Evolutionary conservation across 1,140 invertebrate species (phyloP).

Genomic region (Drosophila suzukii): DNA sequence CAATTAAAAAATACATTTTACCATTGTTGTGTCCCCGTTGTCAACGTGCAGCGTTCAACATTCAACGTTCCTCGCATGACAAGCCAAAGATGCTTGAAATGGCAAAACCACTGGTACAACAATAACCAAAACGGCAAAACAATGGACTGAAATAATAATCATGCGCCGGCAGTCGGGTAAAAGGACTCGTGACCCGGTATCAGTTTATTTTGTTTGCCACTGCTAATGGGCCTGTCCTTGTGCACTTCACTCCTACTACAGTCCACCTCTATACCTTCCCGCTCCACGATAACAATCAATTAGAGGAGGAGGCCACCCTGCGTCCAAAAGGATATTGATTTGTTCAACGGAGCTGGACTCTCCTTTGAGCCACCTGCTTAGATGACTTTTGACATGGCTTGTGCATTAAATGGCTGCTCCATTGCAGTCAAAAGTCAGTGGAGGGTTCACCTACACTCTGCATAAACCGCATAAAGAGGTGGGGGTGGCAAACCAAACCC

Average conservation of each 20-base stretch:
- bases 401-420: conserved; percentile 74
- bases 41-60: conserved; percentile 13
- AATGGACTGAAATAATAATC: conserved; percentile 68
- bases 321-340: conserved; percentile 35
- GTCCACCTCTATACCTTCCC: neutral
- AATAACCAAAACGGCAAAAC: conserved; percentile 29
- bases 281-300: conserved; percentile 59
- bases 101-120: conserved; percentile 49
- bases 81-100: conserved; percentile 77
- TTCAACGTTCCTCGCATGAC: conserved; percentile 53
- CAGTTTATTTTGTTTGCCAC: conserved; percentile 49
- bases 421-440: conserved; percentile 70
- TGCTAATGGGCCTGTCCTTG: conserved; percentile 51
- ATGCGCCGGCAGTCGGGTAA: conserved; percentile 31
- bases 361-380: conserved; percentile 37
- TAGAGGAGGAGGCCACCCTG: conserved; percentile 27
- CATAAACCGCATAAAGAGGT: conserved; percentile 16
- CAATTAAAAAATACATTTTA: conserved; percentile 81
- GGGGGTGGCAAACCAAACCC: too few species aligned
- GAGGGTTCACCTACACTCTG: neutral
- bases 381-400: conserved; percentile 71
- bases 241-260: neutral
- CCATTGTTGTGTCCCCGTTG: conserved; percentile 69
- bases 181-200: conserved; percentile 55
- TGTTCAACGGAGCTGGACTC: conserved; percentile 25